Evolutionary conservation across 2,797 vertebrate genomes (phyloP).

Genomic region (Brachyrhaphis roseni): DNA sequence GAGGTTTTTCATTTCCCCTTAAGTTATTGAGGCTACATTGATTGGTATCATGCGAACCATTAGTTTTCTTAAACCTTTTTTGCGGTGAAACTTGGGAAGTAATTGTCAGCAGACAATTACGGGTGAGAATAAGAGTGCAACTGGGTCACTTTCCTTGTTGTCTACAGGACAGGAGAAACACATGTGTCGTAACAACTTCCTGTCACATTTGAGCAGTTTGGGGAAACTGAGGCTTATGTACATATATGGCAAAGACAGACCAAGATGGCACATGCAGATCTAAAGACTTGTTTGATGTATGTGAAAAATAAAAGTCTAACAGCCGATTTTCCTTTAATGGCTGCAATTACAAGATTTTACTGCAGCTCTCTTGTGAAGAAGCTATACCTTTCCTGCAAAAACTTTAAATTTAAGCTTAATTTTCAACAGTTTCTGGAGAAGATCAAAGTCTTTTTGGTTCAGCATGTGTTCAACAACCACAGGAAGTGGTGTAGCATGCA

Average conservation of each 20-base stretch:
- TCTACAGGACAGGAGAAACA: conserved; percentile 62
- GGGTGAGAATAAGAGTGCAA: conserved; percentile 8
- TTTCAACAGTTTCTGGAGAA: background rate
- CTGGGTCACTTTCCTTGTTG: conserved; percentile 9
- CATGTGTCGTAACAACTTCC: conserved; percentile 77
- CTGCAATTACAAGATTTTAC: conserved; percentile 1
- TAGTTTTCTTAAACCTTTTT: background rate
- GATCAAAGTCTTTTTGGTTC: conserved; percentile 17
- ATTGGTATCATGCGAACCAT: background rate
- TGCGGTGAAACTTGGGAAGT: background rate
- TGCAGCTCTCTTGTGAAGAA: background rate
- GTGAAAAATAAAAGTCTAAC: conserved; percentile 19
- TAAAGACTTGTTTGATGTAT: conserved; percentile 43
- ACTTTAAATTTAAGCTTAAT: background rate
- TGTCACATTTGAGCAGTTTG: conserved; percentile 53
- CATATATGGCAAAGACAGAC: conserved; percentile 81
- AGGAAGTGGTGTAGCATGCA: conserved; percentile 61
- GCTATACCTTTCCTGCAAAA: background rate
- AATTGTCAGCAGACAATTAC: background rate
- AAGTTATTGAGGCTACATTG: background rate
- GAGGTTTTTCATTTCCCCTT: background rate
- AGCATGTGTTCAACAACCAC: conserved; percentile 14
- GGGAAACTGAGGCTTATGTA: conserved; percentile 61
- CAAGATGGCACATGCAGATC: conserved; percentile 64
- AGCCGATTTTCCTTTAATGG: conserved; percentile 27